Evolutionary conservation across 2,888 invertebrate species (phyloP).

Genomic region (Limenitis camilla): DNA sequence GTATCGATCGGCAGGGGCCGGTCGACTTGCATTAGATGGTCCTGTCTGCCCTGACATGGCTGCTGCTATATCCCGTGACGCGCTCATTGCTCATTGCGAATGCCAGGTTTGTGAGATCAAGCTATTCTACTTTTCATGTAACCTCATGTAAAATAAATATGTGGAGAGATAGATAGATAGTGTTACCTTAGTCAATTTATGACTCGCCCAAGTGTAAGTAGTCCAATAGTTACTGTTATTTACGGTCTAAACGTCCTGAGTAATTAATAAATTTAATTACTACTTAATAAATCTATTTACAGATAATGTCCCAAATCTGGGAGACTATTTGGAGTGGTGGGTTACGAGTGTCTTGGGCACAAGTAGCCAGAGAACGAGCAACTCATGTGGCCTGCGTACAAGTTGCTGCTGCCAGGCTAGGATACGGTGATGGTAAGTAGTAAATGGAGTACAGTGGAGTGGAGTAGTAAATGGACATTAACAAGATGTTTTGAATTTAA

Average conservation of each 20-base stretch:
- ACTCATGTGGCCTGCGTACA: conserved; percentile 38
- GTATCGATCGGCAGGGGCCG: conserved; percentile 77
- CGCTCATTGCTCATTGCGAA: conserved; percentile 89
- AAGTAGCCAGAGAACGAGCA: conserved; percentile 78
- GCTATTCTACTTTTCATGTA: no score
- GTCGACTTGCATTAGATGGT: conserved; percentile 77
- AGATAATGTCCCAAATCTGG: conserved; percentile 86
- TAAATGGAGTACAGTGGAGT: no score
- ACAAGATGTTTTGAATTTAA: neutral
- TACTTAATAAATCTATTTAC: neutral
- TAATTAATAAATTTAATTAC: neutral
- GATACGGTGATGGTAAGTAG: conserved; percentile 30
- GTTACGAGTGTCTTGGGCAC: conserved; percentile 77
- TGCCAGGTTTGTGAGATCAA: conserved; percentile 77
- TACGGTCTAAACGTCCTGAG: no score
- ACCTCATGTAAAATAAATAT: no score
- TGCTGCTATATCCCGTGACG: conserved; percentile 85
- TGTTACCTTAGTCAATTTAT: no score
- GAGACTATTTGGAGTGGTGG: conserved; percentile 77
- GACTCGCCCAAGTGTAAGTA: no score
- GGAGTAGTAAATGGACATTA: no score
- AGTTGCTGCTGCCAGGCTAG: conserved; percentile 22
- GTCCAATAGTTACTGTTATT: no score
- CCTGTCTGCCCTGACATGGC: conserved; percentile 89
- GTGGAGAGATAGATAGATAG: no score